A percentile compares a stretch with the other conserved stretches of the same genome.
Conservation (phyloP, 2,113 vertebrate species). For the Todiramphus chloris region DNA sequence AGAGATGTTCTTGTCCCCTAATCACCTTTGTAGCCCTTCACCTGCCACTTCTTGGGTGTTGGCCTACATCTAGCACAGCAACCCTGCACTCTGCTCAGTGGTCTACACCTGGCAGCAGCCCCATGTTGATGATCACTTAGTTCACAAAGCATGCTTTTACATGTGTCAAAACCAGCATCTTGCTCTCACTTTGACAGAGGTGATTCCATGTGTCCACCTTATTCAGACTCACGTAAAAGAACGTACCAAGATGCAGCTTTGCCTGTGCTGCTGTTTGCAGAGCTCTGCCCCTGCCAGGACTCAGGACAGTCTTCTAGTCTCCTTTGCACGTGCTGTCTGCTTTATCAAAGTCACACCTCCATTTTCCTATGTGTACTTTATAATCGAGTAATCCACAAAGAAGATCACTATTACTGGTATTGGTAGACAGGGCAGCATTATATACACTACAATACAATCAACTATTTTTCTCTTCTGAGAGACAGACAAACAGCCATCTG, state of each 20-base stretch:
- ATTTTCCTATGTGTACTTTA: not conserved
- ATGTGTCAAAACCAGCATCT: not conserved
- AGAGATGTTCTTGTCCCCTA: too few relatives aligned
- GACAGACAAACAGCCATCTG: not conserved
- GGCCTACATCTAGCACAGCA: not conserved
- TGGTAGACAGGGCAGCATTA: not conserved
- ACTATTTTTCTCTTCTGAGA: not conserved
- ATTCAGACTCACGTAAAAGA: not conserved
- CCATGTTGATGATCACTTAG: accelerated
- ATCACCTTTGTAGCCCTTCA: too few relatives aligned
- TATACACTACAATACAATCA: not conserved
- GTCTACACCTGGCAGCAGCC: accelerated
- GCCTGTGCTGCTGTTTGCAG: not conserved
- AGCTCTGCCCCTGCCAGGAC: not conserved
- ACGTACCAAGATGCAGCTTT: accelerated
- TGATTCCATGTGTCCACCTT: not conserved
- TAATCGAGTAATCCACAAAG: not conserved
- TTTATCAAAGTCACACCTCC: not conserved
- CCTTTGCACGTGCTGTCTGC: not conserved
- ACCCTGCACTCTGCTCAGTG: accelerated
- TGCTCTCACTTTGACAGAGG: not conserved
- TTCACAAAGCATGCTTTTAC: not conserved
- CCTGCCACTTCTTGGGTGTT: not conserved
- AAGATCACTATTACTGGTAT: not conserved
- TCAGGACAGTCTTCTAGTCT: not conserved